A percentile compares a stretch with the other conserved stretches of the same genome.
Conservation (phyloP, 2,888 invertebrate genomes). For the Metallyticus violacea region DNA sequence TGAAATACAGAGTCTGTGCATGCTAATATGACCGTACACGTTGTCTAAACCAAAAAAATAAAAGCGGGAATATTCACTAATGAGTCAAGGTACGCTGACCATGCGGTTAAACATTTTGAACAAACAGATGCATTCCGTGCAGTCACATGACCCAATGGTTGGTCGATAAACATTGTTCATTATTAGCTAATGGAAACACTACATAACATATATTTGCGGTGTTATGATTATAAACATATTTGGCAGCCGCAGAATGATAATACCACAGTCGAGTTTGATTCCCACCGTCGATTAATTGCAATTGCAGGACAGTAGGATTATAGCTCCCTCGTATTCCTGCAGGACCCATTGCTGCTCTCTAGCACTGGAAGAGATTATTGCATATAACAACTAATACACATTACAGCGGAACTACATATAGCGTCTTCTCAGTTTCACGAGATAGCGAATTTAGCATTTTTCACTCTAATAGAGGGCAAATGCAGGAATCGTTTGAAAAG, state of each 20-base stretch:
- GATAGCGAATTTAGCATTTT: too few species aligned
- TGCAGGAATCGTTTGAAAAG: too few species aligned
- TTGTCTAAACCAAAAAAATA: neutral
- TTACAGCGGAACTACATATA: too few species aligned
- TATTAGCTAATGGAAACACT: neutral
- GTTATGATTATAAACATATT: neutral
- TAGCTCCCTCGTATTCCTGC: neutral
- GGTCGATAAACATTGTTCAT: neutral
- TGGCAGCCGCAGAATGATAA: neutral
- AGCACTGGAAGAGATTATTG: too few species aligned
- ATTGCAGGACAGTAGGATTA: neutral
- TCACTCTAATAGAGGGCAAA: too few species aligned
- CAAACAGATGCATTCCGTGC: neutral
- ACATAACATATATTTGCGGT: neutral
- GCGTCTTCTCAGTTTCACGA: too few species aligned
- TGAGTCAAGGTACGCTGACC: neutral
- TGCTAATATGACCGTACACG: neutral
- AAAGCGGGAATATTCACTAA: neutral
- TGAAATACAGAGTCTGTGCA: too few species aligned
- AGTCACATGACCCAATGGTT: neutral
- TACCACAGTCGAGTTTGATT: neutral
- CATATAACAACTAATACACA: too few species aligned
- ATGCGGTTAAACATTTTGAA: neutral
- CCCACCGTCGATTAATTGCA: neutral
- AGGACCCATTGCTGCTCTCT: neutral